Percentiles rank a stretch among this genome's conserved stretches.
phyloP scores from a whole-genome alignment of 2,797 vertebrate genomes.

The Sebastes variabilis region DNA sequence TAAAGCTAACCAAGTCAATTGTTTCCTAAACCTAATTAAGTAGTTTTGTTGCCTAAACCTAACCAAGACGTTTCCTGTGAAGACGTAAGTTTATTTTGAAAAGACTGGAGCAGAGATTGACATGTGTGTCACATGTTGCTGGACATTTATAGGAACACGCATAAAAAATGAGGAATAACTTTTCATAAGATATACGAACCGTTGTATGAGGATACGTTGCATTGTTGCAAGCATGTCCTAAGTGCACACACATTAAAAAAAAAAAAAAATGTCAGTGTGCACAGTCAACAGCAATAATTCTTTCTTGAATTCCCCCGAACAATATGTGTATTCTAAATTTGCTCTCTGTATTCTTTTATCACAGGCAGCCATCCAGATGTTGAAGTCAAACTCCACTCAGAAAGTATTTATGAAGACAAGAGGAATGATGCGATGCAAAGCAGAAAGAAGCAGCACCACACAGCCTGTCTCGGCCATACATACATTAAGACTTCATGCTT shows the following conservation, averaged over 20 bases:
- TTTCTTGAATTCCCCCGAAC: not conserved
- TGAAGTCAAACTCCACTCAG: not conserved
- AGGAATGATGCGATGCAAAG: not conserved
- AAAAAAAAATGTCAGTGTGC: not conserved
- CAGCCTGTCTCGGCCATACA: not conserved
- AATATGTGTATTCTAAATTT: not conserved
- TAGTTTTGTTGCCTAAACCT: too few species aligned
- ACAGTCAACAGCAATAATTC: not conserved
- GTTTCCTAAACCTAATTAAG: too few species aligned
- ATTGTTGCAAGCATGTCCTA: not conserved
- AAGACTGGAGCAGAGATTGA: too few species aligned
- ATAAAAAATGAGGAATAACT: too few species aligned
- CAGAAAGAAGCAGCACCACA: constrained; percentile 22
- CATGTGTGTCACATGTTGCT: too few species aligned
- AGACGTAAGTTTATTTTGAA: too few species aligned
- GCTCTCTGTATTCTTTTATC: constrained; percentile 3
- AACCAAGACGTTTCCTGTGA: too few species aligned
- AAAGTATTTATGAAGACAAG: constrained; percentile 6
- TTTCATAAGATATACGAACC: too few species aligned
- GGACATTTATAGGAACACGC: too few species aligned
- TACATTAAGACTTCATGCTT: not conserved
- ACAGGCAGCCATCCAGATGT: constrained; percentile 20
- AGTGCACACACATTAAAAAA: not conserved
- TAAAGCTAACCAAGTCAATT: too few species aligned
- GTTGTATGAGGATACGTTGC: too few species aligned